Percentiles rank a stretch among this genome's conserved stretches.
These are phyloP conservation scores for Aulostomus chinensis DNA, from an alignment of 2,797 vertebrate genomes.

Conservation along the genomic window DNA sequence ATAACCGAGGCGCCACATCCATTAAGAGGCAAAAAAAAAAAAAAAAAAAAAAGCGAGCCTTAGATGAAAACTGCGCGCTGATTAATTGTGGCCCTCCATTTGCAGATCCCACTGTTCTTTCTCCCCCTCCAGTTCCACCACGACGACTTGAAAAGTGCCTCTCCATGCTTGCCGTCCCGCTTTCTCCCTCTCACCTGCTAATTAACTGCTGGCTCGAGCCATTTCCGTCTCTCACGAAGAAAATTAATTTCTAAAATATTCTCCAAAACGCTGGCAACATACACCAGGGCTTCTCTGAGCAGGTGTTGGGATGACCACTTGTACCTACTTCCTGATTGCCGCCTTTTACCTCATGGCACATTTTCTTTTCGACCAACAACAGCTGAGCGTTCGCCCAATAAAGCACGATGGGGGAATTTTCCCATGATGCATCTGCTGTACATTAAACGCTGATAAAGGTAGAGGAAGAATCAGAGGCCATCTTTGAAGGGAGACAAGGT, in stretches of 20 bases:
- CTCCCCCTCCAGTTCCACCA: constrained; percentile 35
- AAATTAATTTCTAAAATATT: too few species aligned
- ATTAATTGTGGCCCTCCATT: constrained; percentile 49
- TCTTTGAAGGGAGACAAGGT: constrained; percentile 33
- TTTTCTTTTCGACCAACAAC: constrained; percentile 65
- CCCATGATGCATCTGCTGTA: constrained; percentile 45
- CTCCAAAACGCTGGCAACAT: constrained; percentile 17
- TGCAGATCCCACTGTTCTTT: constrained; percentile 21
- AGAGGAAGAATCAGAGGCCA: constrained; percentile 16
- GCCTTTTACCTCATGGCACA: constrained; percentile 68
- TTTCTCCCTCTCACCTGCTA: constrained; percentile 48
- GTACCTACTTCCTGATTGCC: constrained; percentile 65
- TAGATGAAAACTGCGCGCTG: background rate
- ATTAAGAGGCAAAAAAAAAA: too few species aligned
- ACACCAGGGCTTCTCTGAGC: background rate
- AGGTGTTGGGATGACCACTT: too few species aligned
- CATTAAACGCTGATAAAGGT: constrained; percentile 41
- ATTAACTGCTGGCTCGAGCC: constrained; percentile 59
- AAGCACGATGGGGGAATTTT: constrained; percentile 54
- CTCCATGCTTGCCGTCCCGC: constrained; percentile 21
- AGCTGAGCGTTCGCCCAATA: constrained; percentile 59
- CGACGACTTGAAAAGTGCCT: constrained; percentile 31
- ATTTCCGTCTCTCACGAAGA: constrained; percentile 54
- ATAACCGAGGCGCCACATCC: constrained; percentile 20
- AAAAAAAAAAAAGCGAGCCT: constrained; percentile 6